Evolutionary conservation across 2,888 invertebrate genomes (phyloP), one percentile per base, ranked within the genome.

Genomic region (Nemotelus nigrinus): DNA sequence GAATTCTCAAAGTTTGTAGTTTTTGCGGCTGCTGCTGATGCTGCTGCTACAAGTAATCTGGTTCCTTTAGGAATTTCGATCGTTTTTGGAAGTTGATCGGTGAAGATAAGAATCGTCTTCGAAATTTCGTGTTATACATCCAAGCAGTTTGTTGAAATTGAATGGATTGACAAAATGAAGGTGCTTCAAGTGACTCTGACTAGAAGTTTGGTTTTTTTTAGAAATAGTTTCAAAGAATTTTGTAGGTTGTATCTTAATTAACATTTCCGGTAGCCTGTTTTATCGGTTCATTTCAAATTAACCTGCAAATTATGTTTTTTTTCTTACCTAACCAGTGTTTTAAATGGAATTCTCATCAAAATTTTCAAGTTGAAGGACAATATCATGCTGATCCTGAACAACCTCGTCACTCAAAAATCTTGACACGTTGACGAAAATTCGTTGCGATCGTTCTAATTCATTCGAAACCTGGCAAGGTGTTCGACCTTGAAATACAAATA

Each of bases 71-170:
- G 25, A 25, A 68, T 50, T 68, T 39, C 53, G 68, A 68, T 50
- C 68, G 68, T 68, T 53, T 68, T 68, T 53, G 68, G 25, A 6
- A 25, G 39, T 25, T 68, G 68, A 68, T 68, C 68, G 10, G 43
- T n/a, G 53, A 6, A 25, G 68, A 68, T 68, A 68, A 68, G 68
- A 25, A 5, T 63, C 3, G 50, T 41, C 39, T 47, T 25, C n/a
- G 48, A 25, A 25, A 8, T 68, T 50, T 68, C 53, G 48, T 5
- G 41, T 39, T 43, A 10, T 25, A 25, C 10, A 10, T 65, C 43
- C 41, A 8, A 43, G 63, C 6, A 10, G 47, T 45, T 25, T 65
- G 45, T 45, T 65, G 25, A 41, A 7, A 41, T 63, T 63, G 7
- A 63, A 63, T 43, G 10, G 43, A 5, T 63, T 63, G 63, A 63